Conservation (phyloP, 2,113 vertebrate genomes). For the Bubo scandiacus region DNA sequence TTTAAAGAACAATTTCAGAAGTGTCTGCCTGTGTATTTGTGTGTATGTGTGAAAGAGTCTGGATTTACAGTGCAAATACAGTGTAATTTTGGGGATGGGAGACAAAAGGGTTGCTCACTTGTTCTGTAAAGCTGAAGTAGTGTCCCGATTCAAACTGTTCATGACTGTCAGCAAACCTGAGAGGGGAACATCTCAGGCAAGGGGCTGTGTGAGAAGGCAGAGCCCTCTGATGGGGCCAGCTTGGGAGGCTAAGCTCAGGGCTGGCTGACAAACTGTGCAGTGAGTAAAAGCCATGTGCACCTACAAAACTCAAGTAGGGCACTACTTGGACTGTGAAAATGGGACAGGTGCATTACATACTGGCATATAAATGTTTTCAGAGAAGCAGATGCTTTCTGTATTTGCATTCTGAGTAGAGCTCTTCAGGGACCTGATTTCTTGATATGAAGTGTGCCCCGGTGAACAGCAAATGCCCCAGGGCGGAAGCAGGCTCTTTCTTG, state of each 20-base stretch:
- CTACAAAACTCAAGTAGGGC: accelerated
- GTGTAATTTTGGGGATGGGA: not conserved
- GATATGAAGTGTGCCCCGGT: accelerated
- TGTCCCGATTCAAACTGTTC: not conserved
- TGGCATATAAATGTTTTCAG: not conserved
- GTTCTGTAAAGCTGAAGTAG: not conserved
- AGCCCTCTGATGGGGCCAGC: not conserved
- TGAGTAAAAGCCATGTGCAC: not conserved
- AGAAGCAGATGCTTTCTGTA: not conserved
- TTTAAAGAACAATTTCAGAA: not conserved
- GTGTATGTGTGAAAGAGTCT: not conserved
- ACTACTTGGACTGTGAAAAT: not conserved
- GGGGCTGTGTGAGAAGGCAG: too few species aligned
- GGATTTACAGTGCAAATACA: not conserved
- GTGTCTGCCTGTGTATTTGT: not conserved
- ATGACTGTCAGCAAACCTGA: not conserved
- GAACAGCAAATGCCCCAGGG: not conserved
- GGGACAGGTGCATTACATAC: accelerated
- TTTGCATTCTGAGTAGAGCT: not conserved
- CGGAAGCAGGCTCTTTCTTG: not conserved
- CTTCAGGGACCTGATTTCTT: not conserved
- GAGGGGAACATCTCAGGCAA: not conserved
- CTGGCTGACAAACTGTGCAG: not conserved
- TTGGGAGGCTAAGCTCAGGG: accelerated
- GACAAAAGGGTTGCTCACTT: not conserved